phyloP scores from a whole-genome alignment of 2,888 invertebrate species.

The Aphelenchoides bicaudatus region DNA sequence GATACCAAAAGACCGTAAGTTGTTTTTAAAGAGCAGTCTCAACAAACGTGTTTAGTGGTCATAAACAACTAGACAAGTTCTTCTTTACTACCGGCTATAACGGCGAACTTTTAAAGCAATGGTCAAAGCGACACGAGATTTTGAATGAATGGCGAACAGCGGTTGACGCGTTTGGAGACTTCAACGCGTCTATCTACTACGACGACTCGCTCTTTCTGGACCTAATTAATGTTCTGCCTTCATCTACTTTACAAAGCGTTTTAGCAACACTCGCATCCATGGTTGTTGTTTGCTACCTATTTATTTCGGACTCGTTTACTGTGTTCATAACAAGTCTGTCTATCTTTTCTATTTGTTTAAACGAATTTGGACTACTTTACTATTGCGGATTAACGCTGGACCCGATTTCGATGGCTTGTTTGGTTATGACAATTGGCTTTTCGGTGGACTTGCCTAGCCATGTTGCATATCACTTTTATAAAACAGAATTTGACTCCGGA shows the following conservation, averaged over 20 bases:
- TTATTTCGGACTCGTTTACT: conserved; percentile 47
- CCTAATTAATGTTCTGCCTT: conserved; percentile 41
- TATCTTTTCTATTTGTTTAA: conserved; percentile 35
- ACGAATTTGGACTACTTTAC: conserved; percentile 48
- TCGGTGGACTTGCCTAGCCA: conserved; percentile 56
- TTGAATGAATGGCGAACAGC: conserved; percentile 37
- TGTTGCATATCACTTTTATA: conserved; percentile 49
- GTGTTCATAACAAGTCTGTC: conserved; percentile 39
- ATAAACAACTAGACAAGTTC: conserved; percentile 35
- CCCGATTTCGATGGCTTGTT: conserved; percentile 50
- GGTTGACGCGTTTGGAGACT: conserved; percentile 32
- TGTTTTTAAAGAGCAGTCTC: not conserved
- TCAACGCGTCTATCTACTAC: conserved; percentile 41
- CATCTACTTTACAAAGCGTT: conserved; percentile 41
- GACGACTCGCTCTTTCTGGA: conserved; percentile 45
- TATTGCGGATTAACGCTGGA: conserved; percentile 46
- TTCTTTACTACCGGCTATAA: conserved; percentile 44
- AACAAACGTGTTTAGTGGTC: not conserved
- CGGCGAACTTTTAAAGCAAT: conserved; percentile 37
- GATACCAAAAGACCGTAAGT: not conserved
- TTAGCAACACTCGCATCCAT: conserved; percentile 49
- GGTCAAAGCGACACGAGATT: conserved; percentile 33
- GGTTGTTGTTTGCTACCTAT: conserved; percentile 49
- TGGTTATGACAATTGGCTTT: conserved; percentile 54
- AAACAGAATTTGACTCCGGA: not conserved